Base-by-base conservation (phyloP, 64 coral and sea anemone genomes). In the Pachyseris speciosa region DNA sequence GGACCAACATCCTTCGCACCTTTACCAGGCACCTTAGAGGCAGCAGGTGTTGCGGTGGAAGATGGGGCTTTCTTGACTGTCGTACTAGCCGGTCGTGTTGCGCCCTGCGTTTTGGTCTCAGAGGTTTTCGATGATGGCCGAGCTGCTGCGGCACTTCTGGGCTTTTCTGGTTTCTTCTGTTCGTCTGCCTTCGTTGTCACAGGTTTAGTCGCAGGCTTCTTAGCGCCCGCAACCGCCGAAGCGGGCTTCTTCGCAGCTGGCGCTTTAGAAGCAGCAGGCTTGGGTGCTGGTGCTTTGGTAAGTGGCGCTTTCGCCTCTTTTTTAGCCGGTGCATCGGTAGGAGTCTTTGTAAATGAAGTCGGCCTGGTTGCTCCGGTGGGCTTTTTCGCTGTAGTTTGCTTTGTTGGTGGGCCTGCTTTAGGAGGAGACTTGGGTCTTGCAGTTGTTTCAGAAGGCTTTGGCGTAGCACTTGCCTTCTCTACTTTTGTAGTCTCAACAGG, bases 111-210 rank as follows among this genome's bases (percentile, higher is more conserved):
- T 32, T 52, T 78, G 17, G 72, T 27, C 3, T 38, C 74, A 25
- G 73, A 1, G 38, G 71, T 42, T 83, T 45, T 83, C 28, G 41
- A 48, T 27, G 64, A 12, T 15, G 74, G 16, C 19, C 74, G 77
- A 80, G 42, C 39, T 69, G 88, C 25, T 11, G 64, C 44, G 13
- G 88, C 39, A 52, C 63, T 49, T 38, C 58, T 91, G 9, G 75
- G 64, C 16, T 31, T 76, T 31, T 91, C 75, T 27, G 75, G 27
- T 83, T 91, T 91, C 41, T 86, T 86, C 5, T 11, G 17, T 9
- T 29, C 64, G 44, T 80, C 75, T 49, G 15, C 32, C 61, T 90
- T 90, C 25, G 37, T 28, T 42, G 19, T 19, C 30, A 33, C 9
- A 28, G 58, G 1, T 38, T 72, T 91, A 38, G 33, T 34, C 26